phyloP scores from a whole-genome alignment of 2,888 invertebrate genomes.

The Rhagophthalmus giganteus region DNA sequence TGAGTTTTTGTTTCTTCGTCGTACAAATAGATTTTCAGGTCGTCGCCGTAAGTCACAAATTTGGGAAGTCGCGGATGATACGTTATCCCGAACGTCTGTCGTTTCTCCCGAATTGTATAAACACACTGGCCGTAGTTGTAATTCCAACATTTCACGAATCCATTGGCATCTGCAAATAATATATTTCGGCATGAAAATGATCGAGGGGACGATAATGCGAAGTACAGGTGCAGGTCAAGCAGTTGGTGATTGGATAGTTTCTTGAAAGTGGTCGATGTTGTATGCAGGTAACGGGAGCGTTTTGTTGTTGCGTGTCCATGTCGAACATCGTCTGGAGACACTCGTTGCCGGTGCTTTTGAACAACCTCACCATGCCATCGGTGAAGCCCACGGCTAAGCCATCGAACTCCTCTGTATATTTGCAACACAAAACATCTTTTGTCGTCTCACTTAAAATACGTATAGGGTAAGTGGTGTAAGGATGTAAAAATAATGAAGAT shows the following conservation, averaged over 20 bases:
- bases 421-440: constrained; percentile 61
- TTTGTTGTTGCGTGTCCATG: constrained; percentile 59
- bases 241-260: constrained; percentile 63
- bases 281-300: constrained; percentile 63
- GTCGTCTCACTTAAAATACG: constrained; percentile 56
- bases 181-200: too few relatives aligned
- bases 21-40: constrained; percentile 66
- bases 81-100: constrained; percentile 65
- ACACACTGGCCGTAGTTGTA: constrained; percentile 66
- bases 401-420: constrained; percentile 65
- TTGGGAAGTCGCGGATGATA: constrained; percentile 64
- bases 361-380: constrained; percentile 63
- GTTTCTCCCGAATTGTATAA: constrained; percentile 66
- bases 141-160: constrained; percentile 71
- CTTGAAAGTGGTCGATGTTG: constrained; percentile 64
- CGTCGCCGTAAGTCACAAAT: constrained; percentile 66
- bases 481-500: too few relatives aligned
- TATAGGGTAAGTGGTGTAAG: too few relatives aligned
- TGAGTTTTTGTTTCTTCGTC: constrained; percentile 69
- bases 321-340: constrained; percentile 59
- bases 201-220: too few relatives aligned
- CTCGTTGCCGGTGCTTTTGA: constrained; percentile 58
- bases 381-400: constrained; percentile 64
- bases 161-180: constrained; percentile 63
- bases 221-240: constrained; percentile 63